phyloP scores from a whole-genome alignment of 2,888 invertebrate species.

The Crossocerus cetratus region DNA sequence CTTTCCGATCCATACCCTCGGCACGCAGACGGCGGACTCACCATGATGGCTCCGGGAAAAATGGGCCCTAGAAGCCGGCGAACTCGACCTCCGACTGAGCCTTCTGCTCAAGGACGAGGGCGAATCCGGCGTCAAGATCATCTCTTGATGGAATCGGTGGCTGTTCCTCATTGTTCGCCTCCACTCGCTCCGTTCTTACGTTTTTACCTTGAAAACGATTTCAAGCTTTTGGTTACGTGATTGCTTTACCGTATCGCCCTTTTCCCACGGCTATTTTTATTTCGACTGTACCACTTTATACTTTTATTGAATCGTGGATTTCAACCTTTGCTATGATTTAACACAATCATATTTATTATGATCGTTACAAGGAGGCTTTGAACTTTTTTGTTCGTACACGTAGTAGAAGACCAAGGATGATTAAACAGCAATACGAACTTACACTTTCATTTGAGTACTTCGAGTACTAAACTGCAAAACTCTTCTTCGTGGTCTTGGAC shows the following conservation, averaged over 20 bases:
- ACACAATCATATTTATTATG: no score
- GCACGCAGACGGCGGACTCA: constrained; percentile 82
- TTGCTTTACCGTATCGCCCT: no score
- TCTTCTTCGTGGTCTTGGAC: no score
- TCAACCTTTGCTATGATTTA: no score
- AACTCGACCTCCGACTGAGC: constrained; percentile 73
- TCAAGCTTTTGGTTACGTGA: no score
- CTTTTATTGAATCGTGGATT: neutral
- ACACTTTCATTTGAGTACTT: no score
- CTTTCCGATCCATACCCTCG: constrained; percentile 90
- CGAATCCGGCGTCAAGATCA: constrained; percentile 72
- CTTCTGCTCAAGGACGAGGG: constrained; percentile 72
- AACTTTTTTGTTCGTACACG: no score
- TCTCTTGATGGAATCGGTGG: constrained; percentile 67
- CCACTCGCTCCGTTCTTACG: neutral
- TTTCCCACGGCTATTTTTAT: neutral
- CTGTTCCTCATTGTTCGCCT: constrained; percentile 18
- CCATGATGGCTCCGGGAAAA: constrained; percentile 77
- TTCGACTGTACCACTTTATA: neutral
- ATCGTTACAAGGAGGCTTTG: no score
- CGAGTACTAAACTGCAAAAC: no score
- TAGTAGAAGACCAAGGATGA: no score
- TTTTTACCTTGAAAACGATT: neutral
- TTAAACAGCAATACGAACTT: no score
- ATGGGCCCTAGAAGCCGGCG: constrained; percentile 75